phyloP scores from a whole-genome alignment of 2,888 invertebrate species.

The Drosophila heteroneura region DNA sequence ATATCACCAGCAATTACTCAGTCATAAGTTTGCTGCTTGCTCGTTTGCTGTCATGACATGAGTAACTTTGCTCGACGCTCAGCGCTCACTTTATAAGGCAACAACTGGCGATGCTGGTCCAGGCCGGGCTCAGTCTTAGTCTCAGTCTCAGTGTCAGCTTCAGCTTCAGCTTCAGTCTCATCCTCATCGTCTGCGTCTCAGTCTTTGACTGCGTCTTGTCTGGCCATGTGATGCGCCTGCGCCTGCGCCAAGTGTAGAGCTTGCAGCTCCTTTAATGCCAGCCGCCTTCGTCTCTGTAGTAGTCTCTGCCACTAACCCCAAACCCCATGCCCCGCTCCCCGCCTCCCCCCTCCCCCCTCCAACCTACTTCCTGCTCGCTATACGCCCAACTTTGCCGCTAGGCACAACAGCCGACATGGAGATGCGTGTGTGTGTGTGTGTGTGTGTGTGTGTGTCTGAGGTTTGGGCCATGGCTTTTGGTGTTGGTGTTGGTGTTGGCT shows the following conservation, averaged over 20 bases:
- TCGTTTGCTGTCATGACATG: conserved; percentile 80
- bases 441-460: conserved; percentile 14
- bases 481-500: conserved; percentile 48
- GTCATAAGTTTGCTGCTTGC: conserved; percentile 83
- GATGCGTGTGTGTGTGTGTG: conserved; percentile 21
- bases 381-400: conserved; percentile 66
- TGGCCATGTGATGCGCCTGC: conserved; percentile 52
- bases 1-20: conserved; percentile 85
- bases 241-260: conserved; percentile 62
- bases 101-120: conserved; percentile 28
- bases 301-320: neutral
- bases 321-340: neutral
- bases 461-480: conserved; percentile 32
- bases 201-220: conserved; percentile 15
- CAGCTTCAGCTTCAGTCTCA: neutral
- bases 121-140: conserved; percentile 6
- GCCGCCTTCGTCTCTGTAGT: conserved; percentile 38
- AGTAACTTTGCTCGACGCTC: conserved; percentile 72
- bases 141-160: neutral
- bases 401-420: conserved; percentile 61
- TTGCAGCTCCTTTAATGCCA: conserved; percentile 72
- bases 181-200: neutral
- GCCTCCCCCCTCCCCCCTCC: neutral
- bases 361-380: neutral
- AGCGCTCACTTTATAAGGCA: conserved; percentile 75